phyloP scores from a whole-genome alignment of 2,888 invertebrate species.

The Plemyria rubiginata region DNA sequence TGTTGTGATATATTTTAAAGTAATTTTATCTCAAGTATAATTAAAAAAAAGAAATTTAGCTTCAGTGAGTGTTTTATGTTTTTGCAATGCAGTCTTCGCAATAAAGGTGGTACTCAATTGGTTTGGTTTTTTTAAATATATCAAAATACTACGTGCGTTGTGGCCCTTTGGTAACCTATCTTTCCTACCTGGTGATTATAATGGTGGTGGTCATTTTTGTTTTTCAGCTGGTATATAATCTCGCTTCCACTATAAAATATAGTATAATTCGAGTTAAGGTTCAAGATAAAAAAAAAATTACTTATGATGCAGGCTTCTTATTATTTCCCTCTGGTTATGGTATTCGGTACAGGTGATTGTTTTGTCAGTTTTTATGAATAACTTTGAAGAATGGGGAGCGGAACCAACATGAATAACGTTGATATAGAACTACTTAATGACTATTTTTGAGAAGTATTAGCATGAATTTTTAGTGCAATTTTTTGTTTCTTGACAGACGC shows the following conservation, averaged over 20 bases:
- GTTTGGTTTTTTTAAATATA: conserved; percentile 13
- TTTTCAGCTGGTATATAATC: background rate
- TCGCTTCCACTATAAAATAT: background rate
- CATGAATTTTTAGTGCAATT: background rate
- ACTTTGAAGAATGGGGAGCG: no score
- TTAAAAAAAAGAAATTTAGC: no score
- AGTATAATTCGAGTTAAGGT: background rate
- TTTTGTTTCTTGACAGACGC: background rate
- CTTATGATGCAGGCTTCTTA: no score
- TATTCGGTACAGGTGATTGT: conserved; percentile 10
- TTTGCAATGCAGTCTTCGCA: conserved; percentile 39
- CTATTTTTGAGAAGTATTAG: background rate
- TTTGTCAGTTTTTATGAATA: no score
- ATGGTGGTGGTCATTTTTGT: conserved; percentile 13
- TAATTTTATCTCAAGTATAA: no score
- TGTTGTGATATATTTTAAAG: background rate
- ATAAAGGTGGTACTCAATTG: conserved; percentile 37
- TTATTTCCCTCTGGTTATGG: conserved; percentile 8
- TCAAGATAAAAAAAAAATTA: no score
- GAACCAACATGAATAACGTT: no score
- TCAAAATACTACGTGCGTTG: conserved; percentile 6
- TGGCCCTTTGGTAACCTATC: conserved; percentile 16
- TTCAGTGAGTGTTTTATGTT: background rate
- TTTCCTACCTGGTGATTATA: conserved; percentile 9
- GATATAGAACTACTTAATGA: background rate